Percentiles rank a stretch among this genome's conserved stretches.
phyloP scores from a whole-genome alignment of 2,113 vertebrate genomes.

The Harpagus bidentatus region DNA sequence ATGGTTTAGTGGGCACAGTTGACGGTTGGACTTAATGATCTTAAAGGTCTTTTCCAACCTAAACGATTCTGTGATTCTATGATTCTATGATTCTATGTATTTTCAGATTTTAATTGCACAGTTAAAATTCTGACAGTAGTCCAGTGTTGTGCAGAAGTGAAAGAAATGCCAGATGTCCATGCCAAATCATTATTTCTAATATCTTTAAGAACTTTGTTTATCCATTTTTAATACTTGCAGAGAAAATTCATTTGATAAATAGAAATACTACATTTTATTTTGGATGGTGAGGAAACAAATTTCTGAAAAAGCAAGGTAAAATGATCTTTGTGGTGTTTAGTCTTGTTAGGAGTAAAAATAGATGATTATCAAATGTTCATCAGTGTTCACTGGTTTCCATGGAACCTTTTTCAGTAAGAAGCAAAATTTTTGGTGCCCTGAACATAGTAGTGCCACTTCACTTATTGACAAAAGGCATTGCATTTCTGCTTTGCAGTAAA shows the following conservation, averaged over 20 bases:
- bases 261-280: background rate
- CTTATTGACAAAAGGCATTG: accelerated
- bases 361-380: constrained; percentile 7
- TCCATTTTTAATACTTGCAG: background rate
- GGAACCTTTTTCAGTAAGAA: constrained; percentile 6
- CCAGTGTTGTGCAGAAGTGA: background rate
- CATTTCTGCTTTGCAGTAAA: background rate
- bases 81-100: background rate
- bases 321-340: background rate
- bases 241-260: background rate
- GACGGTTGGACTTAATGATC: no score
- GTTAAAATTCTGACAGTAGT: background rate
- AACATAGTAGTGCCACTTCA: background rate
- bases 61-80: no score
- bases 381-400: background rate
- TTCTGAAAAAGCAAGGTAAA: background rate
- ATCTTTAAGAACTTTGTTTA: background rate
- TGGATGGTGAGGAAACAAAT: background rate
- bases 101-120: background rate
- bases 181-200: background rate
- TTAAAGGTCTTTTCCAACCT: no score
- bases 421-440: background rate
- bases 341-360: background rate
- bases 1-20: no score
- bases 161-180: background rate